Conservation (phyloP, 2,113 vertebrate genomes). For the Rhagologus leucostigma region DNA sequence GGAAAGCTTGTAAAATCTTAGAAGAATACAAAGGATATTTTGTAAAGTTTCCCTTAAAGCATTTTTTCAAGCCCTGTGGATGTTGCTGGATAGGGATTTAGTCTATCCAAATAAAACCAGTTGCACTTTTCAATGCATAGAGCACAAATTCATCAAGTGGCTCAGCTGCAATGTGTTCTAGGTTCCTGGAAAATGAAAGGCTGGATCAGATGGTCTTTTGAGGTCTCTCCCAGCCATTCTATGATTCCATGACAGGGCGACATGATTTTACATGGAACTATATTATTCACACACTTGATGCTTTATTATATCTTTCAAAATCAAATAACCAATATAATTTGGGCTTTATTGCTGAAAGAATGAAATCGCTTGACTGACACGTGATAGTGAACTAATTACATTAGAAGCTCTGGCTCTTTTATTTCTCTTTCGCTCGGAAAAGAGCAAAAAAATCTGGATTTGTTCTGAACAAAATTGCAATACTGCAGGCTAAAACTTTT, state of each 20-base stretch:
- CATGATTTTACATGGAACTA: not conserved
- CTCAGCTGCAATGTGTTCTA: not conserved
- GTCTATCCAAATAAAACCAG: not conserved
- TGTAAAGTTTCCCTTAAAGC: not conserved
- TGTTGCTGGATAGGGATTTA: not conserved
- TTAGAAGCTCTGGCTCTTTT: not conserved
- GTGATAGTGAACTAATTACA: not conserved
- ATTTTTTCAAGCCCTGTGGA: not conserved
- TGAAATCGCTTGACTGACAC: not conserved
- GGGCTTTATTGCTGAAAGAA: not conserved
- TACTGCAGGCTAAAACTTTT: constrained; percentile 35
- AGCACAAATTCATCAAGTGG: not conserved
- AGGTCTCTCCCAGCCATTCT: not conserved
- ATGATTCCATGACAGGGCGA: not conserved
- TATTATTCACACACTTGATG: not conserved
- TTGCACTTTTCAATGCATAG: not conserved
- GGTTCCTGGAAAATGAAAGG: not conserved
- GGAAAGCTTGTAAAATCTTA: not conserved
- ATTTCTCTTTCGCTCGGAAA: not conserved
- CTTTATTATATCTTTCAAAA: constrained; percentile 9
- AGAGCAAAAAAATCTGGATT: not conserved
- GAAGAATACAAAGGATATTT: not conserved
- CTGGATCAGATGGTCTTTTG: not conserved
- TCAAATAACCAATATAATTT: not conserved
- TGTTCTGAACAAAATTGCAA: not conserved